Percentiles rank a stretch among this genome's conserved stretches.
Evolutionary conservation across 2,888 invertebrate genomes (phyloP).

Genomic region (Ptychoptera contaminata): DNA sequence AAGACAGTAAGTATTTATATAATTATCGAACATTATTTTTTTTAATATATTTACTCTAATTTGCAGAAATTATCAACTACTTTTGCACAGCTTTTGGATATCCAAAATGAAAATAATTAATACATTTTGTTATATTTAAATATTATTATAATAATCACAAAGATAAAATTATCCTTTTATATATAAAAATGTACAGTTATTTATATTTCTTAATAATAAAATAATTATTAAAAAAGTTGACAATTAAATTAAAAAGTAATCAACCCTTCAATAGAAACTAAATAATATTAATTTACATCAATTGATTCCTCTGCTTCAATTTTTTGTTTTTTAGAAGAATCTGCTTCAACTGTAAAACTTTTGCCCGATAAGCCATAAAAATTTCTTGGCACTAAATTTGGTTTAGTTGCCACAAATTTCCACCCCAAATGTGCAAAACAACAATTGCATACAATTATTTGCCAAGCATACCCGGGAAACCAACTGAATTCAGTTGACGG

Average conservation of each 20-base stretch:
- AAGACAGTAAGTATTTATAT: conserved; percentile 20
- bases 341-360: conserved; percentile 28
- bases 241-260: neutral
- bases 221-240: neutral
- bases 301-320: no score
- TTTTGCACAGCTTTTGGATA: conserved; percentile 21
- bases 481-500: conserved; percentile 62
- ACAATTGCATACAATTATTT: conserved; percentile 48
- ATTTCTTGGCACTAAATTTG: conserved; percentile 42
- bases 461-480: conserved; percentile 82
- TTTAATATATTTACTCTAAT: conserved; percentile 1
- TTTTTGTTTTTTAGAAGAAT: no score
- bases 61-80: conserved; percentile 28
- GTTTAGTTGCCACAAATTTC: conserved; percentile 52
- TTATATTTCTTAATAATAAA: no score
- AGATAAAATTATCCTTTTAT: neutral
- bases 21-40: neutral
- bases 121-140: neutral
- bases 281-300: neutral
- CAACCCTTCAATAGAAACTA: neutral
- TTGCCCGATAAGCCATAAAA: conserved; percentile 58
- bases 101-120: conserved; percentile 8
- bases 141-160: neutral
- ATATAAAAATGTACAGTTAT: neutral
- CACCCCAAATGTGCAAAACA: conserved; percentile 64